Conservation (phyloP, 2,888 invertebrate species). For the Torymus auratus region DNA sequence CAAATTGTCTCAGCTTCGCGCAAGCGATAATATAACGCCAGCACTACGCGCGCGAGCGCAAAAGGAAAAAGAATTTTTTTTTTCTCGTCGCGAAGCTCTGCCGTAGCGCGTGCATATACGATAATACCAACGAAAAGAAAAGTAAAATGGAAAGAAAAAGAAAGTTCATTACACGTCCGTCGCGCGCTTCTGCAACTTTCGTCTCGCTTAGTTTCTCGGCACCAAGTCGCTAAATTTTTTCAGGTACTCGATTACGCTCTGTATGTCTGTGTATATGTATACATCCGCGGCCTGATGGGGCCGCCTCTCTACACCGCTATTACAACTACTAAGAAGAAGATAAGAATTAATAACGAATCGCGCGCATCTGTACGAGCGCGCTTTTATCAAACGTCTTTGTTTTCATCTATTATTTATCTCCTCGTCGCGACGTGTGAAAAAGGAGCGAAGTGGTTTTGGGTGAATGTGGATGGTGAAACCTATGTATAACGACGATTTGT, state of each 20-base stretch:
- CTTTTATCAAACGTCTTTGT: conserved; percentile 11
- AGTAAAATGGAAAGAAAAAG: neutral
- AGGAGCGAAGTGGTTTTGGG: neutral
- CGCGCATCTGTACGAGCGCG: neutral
- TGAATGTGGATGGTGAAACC: no score
- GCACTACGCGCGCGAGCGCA: no score
- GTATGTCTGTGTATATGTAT: conserved; percentile 27
- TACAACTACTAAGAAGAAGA: conserved; percentile 42
- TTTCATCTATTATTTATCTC: neutral
- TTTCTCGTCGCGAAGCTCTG: no score
- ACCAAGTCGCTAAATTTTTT: conserved; percentile 55
- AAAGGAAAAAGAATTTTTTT: no score
- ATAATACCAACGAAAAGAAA: no score
- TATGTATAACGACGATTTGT: no score
- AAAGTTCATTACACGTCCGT: no score
- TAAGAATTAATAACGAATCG: conserved; percentile 39
- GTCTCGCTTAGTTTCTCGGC: conserved; percentile 22
- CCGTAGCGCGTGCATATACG: no score
- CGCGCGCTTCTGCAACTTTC: conserved; percentile 3
- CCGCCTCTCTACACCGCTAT: conserved; percentile 7
- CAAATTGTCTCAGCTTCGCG: conserved; percentile 1
- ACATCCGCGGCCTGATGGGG: neutral
- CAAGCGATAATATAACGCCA: neutral
- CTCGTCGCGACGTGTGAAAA: neutral
- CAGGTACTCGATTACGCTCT: conserved; percentile 60